Evolutionary conservation across 2,113 vertebrate genomes (phyloP).

Genomic region (Steatornis caripensis): DNA sequence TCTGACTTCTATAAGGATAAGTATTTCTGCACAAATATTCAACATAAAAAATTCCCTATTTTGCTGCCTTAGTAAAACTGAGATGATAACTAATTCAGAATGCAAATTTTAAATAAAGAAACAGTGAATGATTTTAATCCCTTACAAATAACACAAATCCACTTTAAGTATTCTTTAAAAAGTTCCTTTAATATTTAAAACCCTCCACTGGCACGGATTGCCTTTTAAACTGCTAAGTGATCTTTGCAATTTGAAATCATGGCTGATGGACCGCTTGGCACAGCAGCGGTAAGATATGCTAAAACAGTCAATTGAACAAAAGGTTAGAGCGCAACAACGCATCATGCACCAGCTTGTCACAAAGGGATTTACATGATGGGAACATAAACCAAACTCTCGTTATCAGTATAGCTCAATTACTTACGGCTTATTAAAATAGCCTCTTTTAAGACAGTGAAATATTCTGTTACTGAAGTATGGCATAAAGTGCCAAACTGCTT

Average conservation of each 20-base stretch:
- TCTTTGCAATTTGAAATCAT: background rate
- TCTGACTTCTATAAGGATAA: background rate
- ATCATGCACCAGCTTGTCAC: background rate
- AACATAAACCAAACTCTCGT: background rate
- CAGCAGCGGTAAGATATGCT: background rate
- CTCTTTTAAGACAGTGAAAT: background rate
- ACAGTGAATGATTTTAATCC: background rate
- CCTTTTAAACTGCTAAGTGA: background rate
- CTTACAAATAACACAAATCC: background rate
- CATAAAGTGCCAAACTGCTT: background rate
- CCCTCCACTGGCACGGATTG: background rate
- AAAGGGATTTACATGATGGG: background rate
- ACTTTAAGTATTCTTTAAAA: background rate
- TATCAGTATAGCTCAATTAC: background rate
- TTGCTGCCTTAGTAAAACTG: background rate
- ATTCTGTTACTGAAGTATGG: background rate
- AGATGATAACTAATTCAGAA: background rate
- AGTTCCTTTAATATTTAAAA: slow-evolving; percentile 11
- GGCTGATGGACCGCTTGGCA: background rate
- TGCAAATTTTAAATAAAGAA: background rate
- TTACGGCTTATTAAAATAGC: background rate
- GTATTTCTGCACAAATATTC: background rate
- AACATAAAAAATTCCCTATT: background rate
- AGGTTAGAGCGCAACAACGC: background rate
- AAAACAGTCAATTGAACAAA: background rate